Conservation (phyloP, 2,113 vertebrate genomes). For the Microcebus griseorufus region DNA sequence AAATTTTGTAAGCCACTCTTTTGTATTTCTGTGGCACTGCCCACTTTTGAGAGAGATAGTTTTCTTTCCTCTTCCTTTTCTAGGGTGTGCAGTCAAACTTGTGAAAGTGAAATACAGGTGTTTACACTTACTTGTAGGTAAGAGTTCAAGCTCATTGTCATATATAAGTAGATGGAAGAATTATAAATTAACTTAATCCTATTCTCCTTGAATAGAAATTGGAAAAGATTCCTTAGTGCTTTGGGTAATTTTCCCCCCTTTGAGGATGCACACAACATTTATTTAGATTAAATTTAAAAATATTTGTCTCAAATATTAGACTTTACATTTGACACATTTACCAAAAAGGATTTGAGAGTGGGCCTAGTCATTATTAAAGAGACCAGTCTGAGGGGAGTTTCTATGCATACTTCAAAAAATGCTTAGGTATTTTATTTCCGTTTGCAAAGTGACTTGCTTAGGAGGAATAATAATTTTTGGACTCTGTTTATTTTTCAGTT, state of each 20-base stretch:
- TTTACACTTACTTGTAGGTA: conserved; percentile 44
- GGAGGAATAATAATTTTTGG: conserved; percentile 36
- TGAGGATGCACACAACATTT: neutral
- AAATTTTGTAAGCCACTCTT: neutral
- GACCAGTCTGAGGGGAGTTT: neutral
- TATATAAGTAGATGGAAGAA: conserved; percentile 24
- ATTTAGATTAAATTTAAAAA: conserved; percentile 44
- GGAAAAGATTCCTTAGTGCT: conserved; percentile 16
- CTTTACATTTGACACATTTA: conserved; percentile 15
- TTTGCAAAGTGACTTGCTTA: conserved; percentile 36
- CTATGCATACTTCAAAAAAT: conserved; percentile 22
- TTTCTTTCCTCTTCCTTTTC: conserved; percentile 38
- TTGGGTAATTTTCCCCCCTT: neutral
- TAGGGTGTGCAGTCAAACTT: neutral
- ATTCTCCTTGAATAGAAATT: neutral
- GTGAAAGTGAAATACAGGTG: conserved; percentile 44
- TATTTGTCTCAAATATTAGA: conserved; percentile 36
- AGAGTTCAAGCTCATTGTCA: conserved; percentile 39
- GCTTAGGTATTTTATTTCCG: conserved; percentile 13
- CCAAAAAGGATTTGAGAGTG: conserved; percentile 39
- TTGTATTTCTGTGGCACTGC: neutral
- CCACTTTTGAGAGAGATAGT: neutral
- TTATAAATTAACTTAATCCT: neutral
- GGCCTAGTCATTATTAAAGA: conserved; percentile 3
- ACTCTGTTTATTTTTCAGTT: conserved; percentile 37